Conservation (phyloP, 2,888 invertebrate genomes). For the Leptopterna dolabrata region DNA sequence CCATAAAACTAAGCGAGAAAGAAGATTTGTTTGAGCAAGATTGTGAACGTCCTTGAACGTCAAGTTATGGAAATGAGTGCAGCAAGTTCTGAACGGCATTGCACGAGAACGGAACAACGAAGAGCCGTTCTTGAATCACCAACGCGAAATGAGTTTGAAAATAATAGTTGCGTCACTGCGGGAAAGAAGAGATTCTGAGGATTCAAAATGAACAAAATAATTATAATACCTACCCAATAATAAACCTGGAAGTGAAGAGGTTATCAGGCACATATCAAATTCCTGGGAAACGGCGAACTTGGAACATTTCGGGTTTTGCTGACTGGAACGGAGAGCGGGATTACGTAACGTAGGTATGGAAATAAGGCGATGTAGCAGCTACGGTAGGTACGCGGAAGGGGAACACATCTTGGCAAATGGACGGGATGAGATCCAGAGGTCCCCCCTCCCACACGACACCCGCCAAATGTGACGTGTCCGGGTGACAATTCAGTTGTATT, state of each 20-base stretch:
- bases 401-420: neutral
- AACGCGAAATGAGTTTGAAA: too few species aligned
- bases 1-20: too few species aligned
- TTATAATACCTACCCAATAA: too few species aligned
- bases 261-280: neutral
- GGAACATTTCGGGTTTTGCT: neutral
- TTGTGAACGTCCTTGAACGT: neutral
- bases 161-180: neutral
- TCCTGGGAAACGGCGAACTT: neutral
- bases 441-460: too few species aligned
- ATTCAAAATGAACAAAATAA: too few species aligned
- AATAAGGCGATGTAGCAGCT: neutral
- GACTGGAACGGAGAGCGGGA: neutral
- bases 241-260: neutral
- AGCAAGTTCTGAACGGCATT: neutral
- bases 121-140: neutral
- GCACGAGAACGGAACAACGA: neutral
- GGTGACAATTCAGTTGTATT: neutral
- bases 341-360: neutral
- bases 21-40: too few species aligned
- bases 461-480: neutral
- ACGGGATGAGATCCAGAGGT: neutral
- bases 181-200: neutral
- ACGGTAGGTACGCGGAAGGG: neutral
- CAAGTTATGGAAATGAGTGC: neutral